Percentiles rank a stretch among this genome's conserved stretches.
These are phyloP conservation scores for Agapornis roseicollis DNA, from an alignment of 2,113 vertebrate species.

Conservation along the genomic window DNA sequence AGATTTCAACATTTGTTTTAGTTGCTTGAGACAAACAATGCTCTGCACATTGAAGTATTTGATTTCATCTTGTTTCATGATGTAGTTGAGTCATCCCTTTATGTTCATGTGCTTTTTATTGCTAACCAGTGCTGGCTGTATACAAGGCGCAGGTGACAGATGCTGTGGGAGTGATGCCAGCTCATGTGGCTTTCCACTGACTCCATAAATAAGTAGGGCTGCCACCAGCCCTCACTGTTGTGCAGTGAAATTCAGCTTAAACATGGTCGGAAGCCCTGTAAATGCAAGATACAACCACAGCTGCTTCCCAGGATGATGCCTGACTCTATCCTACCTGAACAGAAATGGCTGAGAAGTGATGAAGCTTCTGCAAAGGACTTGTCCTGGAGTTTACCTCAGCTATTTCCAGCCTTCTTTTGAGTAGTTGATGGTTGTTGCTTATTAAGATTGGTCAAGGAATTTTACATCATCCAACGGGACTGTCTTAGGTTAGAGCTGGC, in stretches of 20 bases:
- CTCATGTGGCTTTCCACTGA: neutral
- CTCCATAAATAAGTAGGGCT: neutral
- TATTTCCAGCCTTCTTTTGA: neutral
- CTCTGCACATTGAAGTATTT: neutral
- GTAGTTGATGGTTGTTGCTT: neutral
- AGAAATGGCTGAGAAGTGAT: neutral
- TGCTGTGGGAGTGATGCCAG: rapidly evolving
- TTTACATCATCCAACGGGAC: neutral
- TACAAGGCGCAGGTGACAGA: neutral
- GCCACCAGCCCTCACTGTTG: neutral
- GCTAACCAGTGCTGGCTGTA: neutral
- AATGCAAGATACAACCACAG: neutral
- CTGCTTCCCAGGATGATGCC: neutral
- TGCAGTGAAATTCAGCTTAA: neutral
- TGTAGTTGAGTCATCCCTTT: neutral
- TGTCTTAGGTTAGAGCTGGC: neutral
- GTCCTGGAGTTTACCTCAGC: neutral
- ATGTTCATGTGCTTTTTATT: rapidly evolving
- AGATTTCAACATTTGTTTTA: neutral
- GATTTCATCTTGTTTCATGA: neutral
- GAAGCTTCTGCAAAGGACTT: neutral
- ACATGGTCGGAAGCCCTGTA: neutral
- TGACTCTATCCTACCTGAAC: neutral
- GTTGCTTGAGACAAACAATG: neutral
- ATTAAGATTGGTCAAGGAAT: neutral